Conservation (phyloP, 1,140 invertebrate species). For the Ceratosolen fusciceps region DNA sequence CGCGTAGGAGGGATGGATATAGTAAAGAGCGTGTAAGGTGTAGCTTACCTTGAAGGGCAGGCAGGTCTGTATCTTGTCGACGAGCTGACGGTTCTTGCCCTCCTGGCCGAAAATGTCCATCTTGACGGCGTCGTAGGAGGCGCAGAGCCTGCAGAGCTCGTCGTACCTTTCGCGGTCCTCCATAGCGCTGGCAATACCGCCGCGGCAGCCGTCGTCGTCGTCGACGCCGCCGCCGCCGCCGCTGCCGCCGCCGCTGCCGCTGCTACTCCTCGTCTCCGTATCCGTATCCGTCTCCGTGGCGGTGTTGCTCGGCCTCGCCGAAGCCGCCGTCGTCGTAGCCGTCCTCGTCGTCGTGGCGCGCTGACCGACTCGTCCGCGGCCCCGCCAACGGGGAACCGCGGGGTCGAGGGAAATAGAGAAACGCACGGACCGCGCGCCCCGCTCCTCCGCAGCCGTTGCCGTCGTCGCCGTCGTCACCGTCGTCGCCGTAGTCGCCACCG, state of each 20-base stretch:
- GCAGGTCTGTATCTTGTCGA: slow-evolving; percentile 71
- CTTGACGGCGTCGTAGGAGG: slow-evolving; percentile 70
- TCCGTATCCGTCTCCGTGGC: background rate
- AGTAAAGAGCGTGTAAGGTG: background rate
- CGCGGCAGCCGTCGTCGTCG: background rate
- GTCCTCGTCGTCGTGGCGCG: slow-evolving; percentile 17
- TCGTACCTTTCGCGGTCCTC: slow-evolving; percentile 65
- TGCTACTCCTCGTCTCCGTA: background rate
- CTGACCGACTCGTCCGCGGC: slow-evolving; percentile 28
- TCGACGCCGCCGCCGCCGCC: slow-evolving; percentile 53
- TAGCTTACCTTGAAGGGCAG: slow-evolving; percentile 70
- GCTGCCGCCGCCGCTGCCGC: background rate
- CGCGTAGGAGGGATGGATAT: no score
- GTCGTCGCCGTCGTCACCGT: background rate
- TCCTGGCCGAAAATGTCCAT: slow-evolving; percentile 72
- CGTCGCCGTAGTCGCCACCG: background rate
- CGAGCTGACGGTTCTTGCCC: slow-evolving; percentile 69
- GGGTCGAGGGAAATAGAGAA: background rate
- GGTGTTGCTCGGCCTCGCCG: slow-evolving; percentile 48
- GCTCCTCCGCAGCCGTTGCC: background rate
- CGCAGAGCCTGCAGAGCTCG: slow-evolving; percentile 72
- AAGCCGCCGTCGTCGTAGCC: slow-evolving; percentile 27
- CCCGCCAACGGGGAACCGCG: slow-evolving; percentile 9
- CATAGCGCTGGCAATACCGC: slow-evolving; percentile 53
- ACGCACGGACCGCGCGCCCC: background rate